Percentiles rank a stretch among this genome's conserved stretches.
Evolutionary conservation across 2,797 vertebrate genomes (phyloP).

Genomic region (Macroramphosus scolopax): DNA sequence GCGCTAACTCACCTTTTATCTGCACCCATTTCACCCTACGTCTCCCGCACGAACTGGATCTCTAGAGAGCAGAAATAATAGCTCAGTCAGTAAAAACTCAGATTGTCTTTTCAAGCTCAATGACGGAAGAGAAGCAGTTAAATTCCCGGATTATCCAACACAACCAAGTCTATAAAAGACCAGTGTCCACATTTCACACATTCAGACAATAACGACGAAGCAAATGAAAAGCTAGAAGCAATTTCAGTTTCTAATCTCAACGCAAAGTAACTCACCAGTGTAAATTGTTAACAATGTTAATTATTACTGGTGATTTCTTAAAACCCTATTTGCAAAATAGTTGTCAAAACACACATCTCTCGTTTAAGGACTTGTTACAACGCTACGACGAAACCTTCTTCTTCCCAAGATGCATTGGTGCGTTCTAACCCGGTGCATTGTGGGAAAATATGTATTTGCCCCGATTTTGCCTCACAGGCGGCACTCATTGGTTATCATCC

Average conservation of each 20-base stretch:
- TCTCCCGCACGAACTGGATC: conserved; percentile 11
- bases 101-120: background rate
- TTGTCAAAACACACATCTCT: conserved; percentile 36
- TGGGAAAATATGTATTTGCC: fast-evolving
- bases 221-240: no score
- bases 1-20: conserved; percentile 78
- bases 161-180: no score
- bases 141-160: no score
- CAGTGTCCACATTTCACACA: no score
- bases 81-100: background rate
- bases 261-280: conserved; percentile 43
- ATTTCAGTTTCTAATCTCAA: background rate
- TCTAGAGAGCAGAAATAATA: conserved; percentile 6
- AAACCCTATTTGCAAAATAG: conserved; percentile 1
- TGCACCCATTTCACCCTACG: conserved; percentile 73
- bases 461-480: conserved; percentile 17
- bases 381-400: conserved; percentile 66
- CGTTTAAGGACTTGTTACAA: conserved; percentile 26
- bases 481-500: no score
- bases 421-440: conserved; percentile 9
- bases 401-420: conserved; percentile 75
- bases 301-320: conserved; percentile 3
- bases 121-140: background rate
- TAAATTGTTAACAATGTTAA: background rate
- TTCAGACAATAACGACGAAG: no score